phyloP scores from a whole-genome alignment of 2,797 vertebrate genomes.

The Antrozous pallidus region DNA sequence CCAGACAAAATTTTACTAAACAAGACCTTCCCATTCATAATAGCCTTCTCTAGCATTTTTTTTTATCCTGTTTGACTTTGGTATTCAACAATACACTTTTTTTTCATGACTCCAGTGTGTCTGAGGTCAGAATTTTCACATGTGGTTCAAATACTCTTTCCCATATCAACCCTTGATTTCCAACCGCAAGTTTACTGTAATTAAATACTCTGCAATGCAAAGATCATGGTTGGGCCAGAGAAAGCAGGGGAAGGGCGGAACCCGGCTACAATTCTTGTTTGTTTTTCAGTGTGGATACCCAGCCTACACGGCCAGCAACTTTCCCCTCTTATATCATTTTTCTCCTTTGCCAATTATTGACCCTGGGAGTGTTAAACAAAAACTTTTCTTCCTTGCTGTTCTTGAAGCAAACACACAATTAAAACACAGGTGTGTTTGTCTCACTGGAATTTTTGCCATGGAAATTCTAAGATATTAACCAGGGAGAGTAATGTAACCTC shows the following conservation, averaged over 20 bases:
- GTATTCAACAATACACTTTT: background rate
- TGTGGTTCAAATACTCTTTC: background rate
- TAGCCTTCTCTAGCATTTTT: background rate
- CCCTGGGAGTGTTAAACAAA: constrained; percentile 62
- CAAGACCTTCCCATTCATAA: background rate
- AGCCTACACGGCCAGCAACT: constrained; percentile 40
- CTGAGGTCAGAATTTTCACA: constrained; percentile 52
- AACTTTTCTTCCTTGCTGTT: constrained; percentile 63
- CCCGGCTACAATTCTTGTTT: constrained; percentile 17
- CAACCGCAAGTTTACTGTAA: background rate
- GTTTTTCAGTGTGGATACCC: constrained; percentile 66
- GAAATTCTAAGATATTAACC: constrained; percentile 44
- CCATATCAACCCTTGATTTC: constrained; percentile 42
- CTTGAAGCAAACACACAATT: constrained; percentile 58
- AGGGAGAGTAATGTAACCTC: background rate
- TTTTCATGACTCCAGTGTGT: background rate
- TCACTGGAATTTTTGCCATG: constrained; percentile 35
- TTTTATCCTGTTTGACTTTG: background rate
- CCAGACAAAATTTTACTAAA: background rate
- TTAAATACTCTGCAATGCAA: background rate
- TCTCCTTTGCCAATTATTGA: constrained; percentile 70
- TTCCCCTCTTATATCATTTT: constrained; percentile 72
- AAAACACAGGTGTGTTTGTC: constrained; percentile 71
- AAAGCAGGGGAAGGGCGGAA: background rate
- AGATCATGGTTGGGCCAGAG: background rate